phyloP scores from a whole-genome alignment of 1,140 invertebrate species.

The Liolophura sinensis region DNA sequence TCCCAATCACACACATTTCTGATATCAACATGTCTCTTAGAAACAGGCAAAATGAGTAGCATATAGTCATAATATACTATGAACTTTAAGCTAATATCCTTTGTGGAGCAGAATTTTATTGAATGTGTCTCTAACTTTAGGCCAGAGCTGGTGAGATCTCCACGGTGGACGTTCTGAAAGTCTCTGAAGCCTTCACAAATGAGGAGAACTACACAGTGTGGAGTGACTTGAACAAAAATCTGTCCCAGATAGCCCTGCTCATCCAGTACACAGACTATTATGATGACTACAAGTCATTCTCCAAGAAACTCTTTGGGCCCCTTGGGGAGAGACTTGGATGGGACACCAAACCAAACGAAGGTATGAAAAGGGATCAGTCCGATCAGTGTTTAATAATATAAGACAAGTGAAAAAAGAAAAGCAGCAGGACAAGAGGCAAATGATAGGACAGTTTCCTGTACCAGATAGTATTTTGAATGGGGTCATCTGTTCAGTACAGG shows the following conservation, averaged over 20 bases:
- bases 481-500: too few species aligned
- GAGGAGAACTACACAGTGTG: slow-evolving; percentile 94
- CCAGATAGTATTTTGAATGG: too few species aligned
- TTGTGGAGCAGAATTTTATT: slow-evolving; percentile 5
- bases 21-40: too few species aligned
- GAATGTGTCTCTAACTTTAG: slow-evolving; percentile 33
- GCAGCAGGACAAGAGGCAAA: too few species aligned
- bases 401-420: too few species aligned
- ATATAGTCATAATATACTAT: too few species aligned
- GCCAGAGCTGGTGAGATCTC: slow-evolving; percentile 83
- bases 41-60: too few species aligned
- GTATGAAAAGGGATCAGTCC: too few species aligned
- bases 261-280: slow-evolving; percentile 75
- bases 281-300: slow-evolving; percentile 74
- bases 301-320: slow-evolving; percentile 68
- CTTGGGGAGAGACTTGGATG: slow-evolving; percentile 78
- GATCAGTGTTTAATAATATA: too few species aligned
- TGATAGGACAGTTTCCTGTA: too few species aligned
- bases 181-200: slow-evolving; percentile 76
- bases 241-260: slow-evolving; percentile 73
- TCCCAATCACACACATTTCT: too few species aligned
- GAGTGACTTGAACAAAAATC: slow-evolving; percentile 80
- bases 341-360: slow-evolving; percentile 54
- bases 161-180: slow-evolving; percentile 75
- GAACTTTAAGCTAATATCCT: not conserved